Conservation (phyloP, 2,888 invertebrate species). For the Liposcelis brunnea region DNA sequence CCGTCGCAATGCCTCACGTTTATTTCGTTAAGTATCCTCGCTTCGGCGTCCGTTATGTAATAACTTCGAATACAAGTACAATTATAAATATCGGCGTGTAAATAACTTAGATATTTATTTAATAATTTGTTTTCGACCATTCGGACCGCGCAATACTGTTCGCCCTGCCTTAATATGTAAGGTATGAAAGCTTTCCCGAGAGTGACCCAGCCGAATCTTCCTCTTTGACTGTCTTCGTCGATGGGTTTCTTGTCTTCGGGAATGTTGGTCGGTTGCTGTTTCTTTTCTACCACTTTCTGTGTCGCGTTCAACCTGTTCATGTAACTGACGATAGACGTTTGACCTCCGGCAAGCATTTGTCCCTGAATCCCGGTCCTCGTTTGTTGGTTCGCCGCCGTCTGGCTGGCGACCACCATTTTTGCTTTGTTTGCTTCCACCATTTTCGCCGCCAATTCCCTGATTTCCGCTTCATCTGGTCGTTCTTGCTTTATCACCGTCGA, state of each 20-base stretch:
- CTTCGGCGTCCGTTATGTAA: constrained; percentile 82
- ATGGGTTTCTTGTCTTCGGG: constrained; percentile 14
- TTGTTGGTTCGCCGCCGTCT: constrained; percentile 14
- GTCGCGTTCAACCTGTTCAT: neutral
- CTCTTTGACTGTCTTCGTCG: constrained; percentile 59
- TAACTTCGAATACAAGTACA: constrained; percentile 85
- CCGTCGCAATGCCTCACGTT: constrained; percentile 83
- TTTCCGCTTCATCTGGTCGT: constrained; percentile 71
- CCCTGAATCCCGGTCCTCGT: neutral
- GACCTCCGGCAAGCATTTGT: constrained; percentile 4
- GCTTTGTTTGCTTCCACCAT: constrained; percentile 70
- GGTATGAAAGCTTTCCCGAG: constrained; percentile 76
- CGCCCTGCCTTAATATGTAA: constrained; percentile 65
- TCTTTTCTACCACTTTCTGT: neutral
- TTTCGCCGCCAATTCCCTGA: constrained; percentile 68
- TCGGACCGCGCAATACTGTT: constrained; percentile 82
- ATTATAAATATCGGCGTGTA: constrained; percentile 78
- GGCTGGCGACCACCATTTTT: constrained; percentile 33
- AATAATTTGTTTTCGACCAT: constrained; percentile 84
- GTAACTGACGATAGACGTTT: neutral
- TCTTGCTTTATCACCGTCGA: constrained; percentile 48
- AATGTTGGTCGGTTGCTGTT: neutral
- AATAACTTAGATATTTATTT: constrained; percentile 71
- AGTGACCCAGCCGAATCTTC: constrained; percentile 76
- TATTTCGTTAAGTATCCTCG: constrained; percentile 78